Evolutionary conservation across 2,797 vertebrate genomes (phyloP), one percentile per base, ranked within the genome.

Genomic region (Champsocephalus gunnari): DNA sequence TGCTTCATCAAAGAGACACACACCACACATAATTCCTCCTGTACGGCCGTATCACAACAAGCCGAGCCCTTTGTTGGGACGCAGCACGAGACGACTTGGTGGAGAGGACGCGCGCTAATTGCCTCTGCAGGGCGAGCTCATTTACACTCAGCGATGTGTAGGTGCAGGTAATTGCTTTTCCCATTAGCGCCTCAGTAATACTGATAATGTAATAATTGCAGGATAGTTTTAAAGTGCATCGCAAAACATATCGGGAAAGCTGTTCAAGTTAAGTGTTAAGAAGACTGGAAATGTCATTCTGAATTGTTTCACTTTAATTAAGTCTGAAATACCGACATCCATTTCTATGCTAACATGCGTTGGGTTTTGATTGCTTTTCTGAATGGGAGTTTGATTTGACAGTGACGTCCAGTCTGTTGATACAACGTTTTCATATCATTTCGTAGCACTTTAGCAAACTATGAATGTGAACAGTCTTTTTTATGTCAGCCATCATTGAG

Each of bases 101-200:
- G 59, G 62, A 53, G 66, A 80, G 55, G 71, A 73, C 56, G 4
- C 66, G 13, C 12, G n/a, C 45, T 81, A 81, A 85, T 73, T 79
- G 71, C 61, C 21, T 77, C 56, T 67, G 62, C 65, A n/a, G 65
- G 70, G 70, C 41, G 67, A 17, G 53, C 53, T 81, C 51, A 81
- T 81, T 66, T 55, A 58, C 77, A 54, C 14, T 43, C 38, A 12
- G 58, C 1, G 0, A 61, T 8, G 53, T 62, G 68, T 49, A 38
- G 24, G 71, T 48, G 54, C 56, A 75, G 66, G 74, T 81, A 80
- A 81, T 80, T 81, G 76, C 63, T 75, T 79, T 73, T 60, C 44
- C 72, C 51, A 74, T 80, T 69, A 85, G 5, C 21, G 32, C 47
- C 53, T 69, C 56, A 47, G 32, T 63, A 76, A 57, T 12, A 17